Percentiles rank a stretch among this genome's conserved stretches.
Conservation (phyloP, 2,797 vertebrate species). For the Liasis olivaceus region DNA sequence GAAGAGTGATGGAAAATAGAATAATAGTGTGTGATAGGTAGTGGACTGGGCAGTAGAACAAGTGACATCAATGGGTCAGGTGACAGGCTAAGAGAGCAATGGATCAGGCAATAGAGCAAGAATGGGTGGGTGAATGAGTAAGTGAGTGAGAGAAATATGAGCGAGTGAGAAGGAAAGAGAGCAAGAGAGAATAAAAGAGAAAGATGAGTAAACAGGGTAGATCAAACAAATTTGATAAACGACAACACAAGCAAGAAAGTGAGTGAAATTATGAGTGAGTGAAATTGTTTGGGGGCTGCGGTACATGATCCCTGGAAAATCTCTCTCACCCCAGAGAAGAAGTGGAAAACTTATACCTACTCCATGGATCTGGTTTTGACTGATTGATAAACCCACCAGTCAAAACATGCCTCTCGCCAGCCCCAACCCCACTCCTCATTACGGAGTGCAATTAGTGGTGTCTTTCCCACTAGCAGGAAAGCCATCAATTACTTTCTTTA, state of each 20-base stretch:
- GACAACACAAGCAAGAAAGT: neutral
- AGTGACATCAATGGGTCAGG: neutral
- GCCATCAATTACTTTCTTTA: neutral
- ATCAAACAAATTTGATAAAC: neutral
- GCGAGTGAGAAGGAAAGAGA: neutral
- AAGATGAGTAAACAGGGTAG: neutral
- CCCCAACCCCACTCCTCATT: neutral
- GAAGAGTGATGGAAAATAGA: neutral
- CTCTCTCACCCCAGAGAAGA: neutral
- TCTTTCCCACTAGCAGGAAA: neutral
- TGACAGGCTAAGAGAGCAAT: neutral
- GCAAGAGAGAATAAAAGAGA: no score
- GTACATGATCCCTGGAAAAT: neutral
- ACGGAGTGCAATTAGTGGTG: neutral
- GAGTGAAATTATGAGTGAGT: neutral
- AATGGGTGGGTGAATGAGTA: neutral
- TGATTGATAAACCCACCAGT: neutral
- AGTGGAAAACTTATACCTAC: neutral
- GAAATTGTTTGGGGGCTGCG: neutral
- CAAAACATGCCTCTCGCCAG: neutral
- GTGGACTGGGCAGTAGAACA: neutral
- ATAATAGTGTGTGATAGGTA: neutral
- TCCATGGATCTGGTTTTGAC: neutral
- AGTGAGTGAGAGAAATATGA: neutral
- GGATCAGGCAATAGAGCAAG: neutral